Evolutionary conservation across 2,888 invertebrate species (phyloP).

Genomic region (Trichopria drosophilae): DNA sequence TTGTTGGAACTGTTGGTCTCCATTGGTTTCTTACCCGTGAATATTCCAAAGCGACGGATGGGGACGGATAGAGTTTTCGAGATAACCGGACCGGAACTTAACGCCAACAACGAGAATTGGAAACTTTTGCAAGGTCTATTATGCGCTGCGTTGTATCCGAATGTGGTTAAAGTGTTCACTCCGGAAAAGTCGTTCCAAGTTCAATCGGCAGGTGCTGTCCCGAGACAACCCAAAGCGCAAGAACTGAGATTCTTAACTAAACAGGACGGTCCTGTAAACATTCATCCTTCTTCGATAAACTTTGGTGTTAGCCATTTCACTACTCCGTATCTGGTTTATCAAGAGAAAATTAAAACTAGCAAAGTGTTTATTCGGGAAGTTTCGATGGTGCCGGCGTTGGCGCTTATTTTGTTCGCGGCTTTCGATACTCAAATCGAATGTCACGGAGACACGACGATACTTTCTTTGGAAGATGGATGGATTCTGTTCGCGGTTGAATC

Average conservation of each 20-base stretch:
- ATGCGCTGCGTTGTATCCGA: constrained; percentile 91
- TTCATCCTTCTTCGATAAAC: constrained; percentile 81
- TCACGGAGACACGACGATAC: constrained; percentile 72
- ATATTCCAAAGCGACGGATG: constrained; percentile 63
- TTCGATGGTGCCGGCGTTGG: constrained; percentile 76
- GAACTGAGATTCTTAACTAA: constrained; percentile 77
- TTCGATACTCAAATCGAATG: constrained; percentile 73
- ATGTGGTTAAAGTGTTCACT: constrained; percentile 81
- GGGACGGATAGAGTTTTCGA: constrained; percentile 68
- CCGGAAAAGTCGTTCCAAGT: constrained; percentile 77
- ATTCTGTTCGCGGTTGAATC: constrained; percentile 78
- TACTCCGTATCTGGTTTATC: constrained; percentile 78
- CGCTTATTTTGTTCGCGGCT: constrained; percentile 69
- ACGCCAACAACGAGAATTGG: constrained; percentile 74
- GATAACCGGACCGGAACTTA: constrained; percentile 71
- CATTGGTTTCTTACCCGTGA: constrained; percentile 77
- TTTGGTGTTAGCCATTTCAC: constrained; percentile 67
- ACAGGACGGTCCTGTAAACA: constrained; percentile 70
- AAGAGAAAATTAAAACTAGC: constrained; percentile 81
- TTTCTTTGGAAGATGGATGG: constrained; percentile 80
- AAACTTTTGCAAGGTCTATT: constrained; percentile 79
- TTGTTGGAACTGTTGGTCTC: constrained; percentile 73
- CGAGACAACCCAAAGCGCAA: constrained; percentile 70
- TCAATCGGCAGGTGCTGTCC: constrained; percentile 74
- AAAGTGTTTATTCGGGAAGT: constrained; percentile 79